Evolutionary conservation across 2,113 vertebrate genomes (phyloP).

Genomic region (Saccopteryx leptura): DNA sequence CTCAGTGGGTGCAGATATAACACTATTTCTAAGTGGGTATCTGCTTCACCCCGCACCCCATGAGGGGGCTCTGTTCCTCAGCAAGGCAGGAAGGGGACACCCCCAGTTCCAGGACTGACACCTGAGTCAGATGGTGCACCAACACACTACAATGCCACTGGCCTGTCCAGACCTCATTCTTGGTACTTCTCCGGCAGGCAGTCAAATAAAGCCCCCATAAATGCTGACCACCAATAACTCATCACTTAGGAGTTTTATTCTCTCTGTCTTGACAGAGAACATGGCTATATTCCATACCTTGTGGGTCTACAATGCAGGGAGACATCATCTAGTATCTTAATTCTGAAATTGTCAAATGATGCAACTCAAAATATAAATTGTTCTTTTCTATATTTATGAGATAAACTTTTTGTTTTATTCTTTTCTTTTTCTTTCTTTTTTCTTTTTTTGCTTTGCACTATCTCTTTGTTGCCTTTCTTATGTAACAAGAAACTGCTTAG

Average conservation of each 20-base stretch:
- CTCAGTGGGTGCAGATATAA: neutral
- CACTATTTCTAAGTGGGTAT: rapidly evolving
- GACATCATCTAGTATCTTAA: neutral
- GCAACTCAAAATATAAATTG: conserved; percentile 30
- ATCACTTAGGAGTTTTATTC: neutral
- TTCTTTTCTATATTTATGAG: neutral
- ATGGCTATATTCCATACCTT: neutral
- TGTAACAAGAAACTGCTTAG: conserved; percentile 6
- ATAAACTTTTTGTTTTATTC: neutral
- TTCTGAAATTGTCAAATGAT: neutral
- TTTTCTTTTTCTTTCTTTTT: neutral
- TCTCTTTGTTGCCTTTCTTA: neutral
- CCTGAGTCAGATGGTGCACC: neutral
- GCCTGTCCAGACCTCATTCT: neutral
- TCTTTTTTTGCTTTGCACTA: neutral
- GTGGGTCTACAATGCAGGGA: neutral
- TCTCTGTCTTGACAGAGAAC: neutral
- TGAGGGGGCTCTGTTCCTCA: neutral
- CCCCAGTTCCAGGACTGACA: no score
- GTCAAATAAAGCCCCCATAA: neutral
- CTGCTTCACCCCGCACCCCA: rapidly evolving
- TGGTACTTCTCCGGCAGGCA: neutral
- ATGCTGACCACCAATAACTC: neutral
- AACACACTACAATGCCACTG: neutral
- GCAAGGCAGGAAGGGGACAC: neutral